A percentile compares a stretch with the other conserved stretches of the same genome.
Conservation (phyloP, 2,888 invertebrate genomes). For the Dioctria linearis region DNA sequence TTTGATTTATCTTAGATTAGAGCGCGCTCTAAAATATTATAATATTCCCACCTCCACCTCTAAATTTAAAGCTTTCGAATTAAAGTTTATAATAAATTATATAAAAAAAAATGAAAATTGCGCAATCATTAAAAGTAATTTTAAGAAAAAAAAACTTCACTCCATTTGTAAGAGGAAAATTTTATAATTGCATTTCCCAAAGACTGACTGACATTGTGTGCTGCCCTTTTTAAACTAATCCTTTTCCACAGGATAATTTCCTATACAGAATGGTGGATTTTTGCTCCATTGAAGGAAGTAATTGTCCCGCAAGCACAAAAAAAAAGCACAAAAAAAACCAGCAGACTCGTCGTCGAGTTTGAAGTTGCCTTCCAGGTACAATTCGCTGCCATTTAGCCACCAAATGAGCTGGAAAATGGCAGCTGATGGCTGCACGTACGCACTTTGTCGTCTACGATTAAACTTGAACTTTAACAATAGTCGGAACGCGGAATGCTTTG, state of each 20-base stretch:
- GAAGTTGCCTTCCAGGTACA: background rate
- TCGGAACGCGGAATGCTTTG: background rate
- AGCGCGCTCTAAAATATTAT: no score
- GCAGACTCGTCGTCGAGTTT: background rate
- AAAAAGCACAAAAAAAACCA: background rate
- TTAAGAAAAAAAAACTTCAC: background rate
- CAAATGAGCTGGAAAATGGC: slow-evolving; percentile 49
- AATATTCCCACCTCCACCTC: no score
- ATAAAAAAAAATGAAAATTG: background rate
- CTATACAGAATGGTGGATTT: background rate
- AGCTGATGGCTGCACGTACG: slow-evolving; percentile 19
- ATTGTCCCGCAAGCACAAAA: slow-evolving; percentile 26
- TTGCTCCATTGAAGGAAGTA: slow-evolving; percentile 27
- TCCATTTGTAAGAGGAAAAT: background rate
- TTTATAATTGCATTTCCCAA: slow-evolving; percentile 11
- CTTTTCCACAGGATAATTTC: slow-evolving; percentile 1
- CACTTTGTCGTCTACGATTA: slow-evolving; percentile 12
- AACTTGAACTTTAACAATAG: slow-evolving; percentile 26
- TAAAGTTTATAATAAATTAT: no score
- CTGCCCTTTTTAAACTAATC: background rate
- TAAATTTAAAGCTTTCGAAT: no score
- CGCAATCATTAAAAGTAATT: slow-evolving; percentile 8
- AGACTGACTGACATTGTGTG: background rate
- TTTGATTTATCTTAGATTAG: no score
- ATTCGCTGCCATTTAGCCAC: slow-evolving; percentile 42